phyloP scores from a whole-genome alignment of 37 sponge, comb jelly and placozoan genomes.

The Ephydatia muelleri region DNA sequence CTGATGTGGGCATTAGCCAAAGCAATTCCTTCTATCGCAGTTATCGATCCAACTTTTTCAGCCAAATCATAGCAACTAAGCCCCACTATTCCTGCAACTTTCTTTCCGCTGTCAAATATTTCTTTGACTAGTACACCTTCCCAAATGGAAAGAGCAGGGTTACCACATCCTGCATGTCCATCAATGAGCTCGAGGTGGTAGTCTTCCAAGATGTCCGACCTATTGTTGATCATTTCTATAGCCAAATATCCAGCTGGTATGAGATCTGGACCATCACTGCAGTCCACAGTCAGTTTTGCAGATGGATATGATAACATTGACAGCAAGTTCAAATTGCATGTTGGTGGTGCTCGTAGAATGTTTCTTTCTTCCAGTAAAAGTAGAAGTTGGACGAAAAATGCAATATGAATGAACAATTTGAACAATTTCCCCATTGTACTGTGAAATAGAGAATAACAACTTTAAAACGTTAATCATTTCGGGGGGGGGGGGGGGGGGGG shows the following conservation, averaged over 20 bases:
- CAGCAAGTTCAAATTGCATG: too few relatives aligned
- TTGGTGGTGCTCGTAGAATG: too few relatives aligned
- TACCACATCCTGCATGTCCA: conserved; percentile 26
- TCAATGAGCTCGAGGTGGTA: conserved; percentile 35
- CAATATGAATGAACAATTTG: too few relatives aligned
- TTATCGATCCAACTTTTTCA: background rate
- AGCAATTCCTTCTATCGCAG: background rate
- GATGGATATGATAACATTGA: too few relatives aligned
- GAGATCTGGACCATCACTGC: background rate
- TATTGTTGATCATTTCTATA: conserved; percentile 16
- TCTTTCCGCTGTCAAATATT: background rate
- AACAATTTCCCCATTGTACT: too few relatives aligned
- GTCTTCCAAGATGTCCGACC: background rate
- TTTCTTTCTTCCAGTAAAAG: too few relatives aligned
- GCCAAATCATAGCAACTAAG: conserved; percentile 25
- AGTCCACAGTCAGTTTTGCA: too few relatives aligned
- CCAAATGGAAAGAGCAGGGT: background rate
- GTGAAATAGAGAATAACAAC: too few relatives aligned
- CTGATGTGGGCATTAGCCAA: conserved; percentile 17
- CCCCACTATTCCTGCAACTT: conserved; percentile 12
- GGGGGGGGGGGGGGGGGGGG: too few relatives aligned
- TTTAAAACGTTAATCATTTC: too few relatives aligned
- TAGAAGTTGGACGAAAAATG: too few relatives aligned
- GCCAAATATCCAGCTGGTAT: conserved; percentile 9
- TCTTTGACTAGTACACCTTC: background rate